Base-by-base conservation (phyloP, 1,140 invertebrate species). In the Calliphora vicina region DNA sequence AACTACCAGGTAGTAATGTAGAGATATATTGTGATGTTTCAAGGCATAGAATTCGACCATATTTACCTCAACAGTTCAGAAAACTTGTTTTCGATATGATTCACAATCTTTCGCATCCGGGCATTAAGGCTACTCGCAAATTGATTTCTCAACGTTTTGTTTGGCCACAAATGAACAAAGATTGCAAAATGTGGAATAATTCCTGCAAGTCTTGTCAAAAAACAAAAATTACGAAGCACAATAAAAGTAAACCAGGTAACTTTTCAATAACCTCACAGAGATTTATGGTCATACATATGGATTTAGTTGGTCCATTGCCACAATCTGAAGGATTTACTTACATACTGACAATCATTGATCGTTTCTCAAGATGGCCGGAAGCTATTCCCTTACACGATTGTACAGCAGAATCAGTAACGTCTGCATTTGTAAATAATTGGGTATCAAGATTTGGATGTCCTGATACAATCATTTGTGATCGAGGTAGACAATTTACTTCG, bases 381-480 rank as follows among this genome's bases (percentile, higher is more conserved):
- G 80, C 80, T 2, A 4, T 61, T 17, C 80, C 80, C 13, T 57
- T 81, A 0, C 23, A n/a, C 10, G 80, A 81, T 29, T 57, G 45
- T 20, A 81, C 42, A 1, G 45, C 45, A 27, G 20, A 25, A 57
- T 25, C 45, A 13, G 45, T 81, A 12, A 20, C 42, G 8, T 25
- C 23, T 57, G 45, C 80, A 26, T 29, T 61, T 25, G 9, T 45
- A 13, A 61, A 61, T 15, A 25, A 12, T 26, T 61, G 80, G 45
- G 57, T 29, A 61, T 81, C n/a, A 9, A 67, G 61, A 35, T 35
- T 67, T 67, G n/a, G 61, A 10, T 61, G 23, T 67, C 61, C 23
- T 23, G 8, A 35, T 86, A 91, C 82, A 35, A 35, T 35, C 29
- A 35, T 35, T 35, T 35, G 29, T 4, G 29, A 35, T 35, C 29